Evolutionary conservation across 2,113 vertebrate species (phyloP).

Genomic region (Pangasianodon hypophthalmus): DNA sequence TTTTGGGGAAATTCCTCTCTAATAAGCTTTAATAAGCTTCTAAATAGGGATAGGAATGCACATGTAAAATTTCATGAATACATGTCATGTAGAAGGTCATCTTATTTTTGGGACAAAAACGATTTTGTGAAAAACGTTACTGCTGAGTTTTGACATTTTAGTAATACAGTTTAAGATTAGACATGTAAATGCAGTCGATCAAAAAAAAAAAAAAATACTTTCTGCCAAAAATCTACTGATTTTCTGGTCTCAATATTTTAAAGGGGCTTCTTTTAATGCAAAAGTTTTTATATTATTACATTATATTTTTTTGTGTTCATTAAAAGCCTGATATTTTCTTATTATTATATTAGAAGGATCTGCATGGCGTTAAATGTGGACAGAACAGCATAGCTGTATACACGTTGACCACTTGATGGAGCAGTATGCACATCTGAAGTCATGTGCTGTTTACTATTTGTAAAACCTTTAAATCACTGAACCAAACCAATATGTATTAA

Average conservation of each 20-base stretch:
- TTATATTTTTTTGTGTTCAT: neutral
- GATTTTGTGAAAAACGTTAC: neutral
- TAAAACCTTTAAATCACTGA: neutral
- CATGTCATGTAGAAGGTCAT: neutral
- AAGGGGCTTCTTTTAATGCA: neutral
- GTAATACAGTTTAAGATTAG: neutral
- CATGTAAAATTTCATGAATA: neutral
- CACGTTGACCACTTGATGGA: conserved; percentile 32
- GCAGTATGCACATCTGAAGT: neutral
- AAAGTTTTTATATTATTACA: neutral
- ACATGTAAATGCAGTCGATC: neutral
- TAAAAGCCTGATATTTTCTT: neutral
- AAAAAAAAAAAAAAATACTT: neutral
- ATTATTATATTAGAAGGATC: neutral
- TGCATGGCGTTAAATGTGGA: neutral
- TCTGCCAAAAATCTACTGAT: neutral
- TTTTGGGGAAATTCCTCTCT: neutral
- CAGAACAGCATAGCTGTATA: neutral
- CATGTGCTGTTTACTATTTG: too few species aligned
- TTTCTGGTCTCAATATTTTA: neutral
- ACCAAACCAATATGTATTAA: neutral
- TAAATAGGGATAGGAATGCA: neutral
- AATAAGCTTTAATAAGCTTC: neutral
- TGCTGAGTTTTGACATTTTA: neutral
- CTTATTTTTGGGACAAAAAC: neutral